Evolutionary conservation across 2,888 invertebrate genomes (phyloP).

Genomic region (Tachina grossa): DNA sequence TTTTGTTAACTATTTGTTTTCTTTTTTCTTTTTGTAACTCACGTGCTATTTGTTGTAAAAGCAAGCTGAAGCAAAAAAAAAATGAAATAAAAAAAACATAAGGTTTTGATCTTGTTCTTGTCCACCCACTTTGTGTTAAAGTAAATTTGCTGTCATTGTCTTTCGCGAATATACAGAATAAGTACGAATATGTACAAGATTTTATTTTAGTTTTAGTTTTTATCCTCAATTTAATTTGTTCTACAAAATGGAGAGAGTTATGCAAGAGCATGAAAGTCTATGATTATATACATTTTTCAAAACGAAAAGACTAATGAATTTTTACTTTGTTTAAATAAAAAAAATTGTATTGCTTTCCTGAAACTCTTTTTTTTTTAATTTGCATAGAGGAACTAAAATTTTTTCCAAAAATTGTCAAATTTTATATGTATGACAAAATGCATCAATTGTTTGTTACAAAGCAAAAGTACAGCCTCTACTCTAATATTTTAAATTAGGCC

Average conservation of each 20-base stretch:
- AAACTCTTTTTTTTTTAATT: not conserved
- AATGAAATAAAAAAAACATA: slow-evolving; percentile 37
- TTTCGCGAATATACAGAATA: slow-evolving; percentile 29
- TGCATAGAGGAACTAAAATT: not conserved
- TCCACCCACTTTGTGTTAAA: slow-evolving; percentile 70
- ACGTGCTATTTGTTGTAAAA: slow-evolving; percentile 63
- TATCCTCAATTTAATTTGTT: slow-evolving; percentile 64
- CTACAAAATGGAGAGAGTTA: slow-evolving; percentile 54
- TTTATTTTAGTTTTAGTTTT: slow-evolving; percentile 19
- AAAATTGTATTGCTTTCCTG: not conserved
- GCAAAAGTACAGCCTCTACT: not conserved
- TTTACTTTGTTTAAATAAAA: not conserved
- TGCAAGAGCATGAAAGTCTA: slow-evolving; percentile 57
- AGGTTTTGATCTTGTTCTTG: slow-evolving; percentile 71
- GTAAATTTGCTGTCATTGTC: slow-evolving; percentile 71
- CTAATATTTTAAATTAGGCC: not conserved
- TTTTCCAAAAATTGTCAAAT: not conserved
- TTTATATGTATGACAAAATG: slow-evolving; percentile 7
- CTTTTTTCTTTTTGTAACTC: slow-evolving; percentile 52
- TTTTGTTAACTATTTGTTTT: slow-evolving; percentile 18
- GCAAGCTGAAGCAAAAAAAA: not conserved
- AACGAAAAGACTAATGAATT: slow-evolving; percentile 28
- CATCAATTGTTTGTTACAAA: not conserved
- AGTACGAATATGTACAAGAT: slow-evolving; percentile 17
- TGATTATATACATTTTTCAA: slow-evolving; percentile 36